Evolutionary conservation across 2,113 vertebrate genomes (phyloP).

Genomic region (Mandrillus leucophaeus): DNA sequence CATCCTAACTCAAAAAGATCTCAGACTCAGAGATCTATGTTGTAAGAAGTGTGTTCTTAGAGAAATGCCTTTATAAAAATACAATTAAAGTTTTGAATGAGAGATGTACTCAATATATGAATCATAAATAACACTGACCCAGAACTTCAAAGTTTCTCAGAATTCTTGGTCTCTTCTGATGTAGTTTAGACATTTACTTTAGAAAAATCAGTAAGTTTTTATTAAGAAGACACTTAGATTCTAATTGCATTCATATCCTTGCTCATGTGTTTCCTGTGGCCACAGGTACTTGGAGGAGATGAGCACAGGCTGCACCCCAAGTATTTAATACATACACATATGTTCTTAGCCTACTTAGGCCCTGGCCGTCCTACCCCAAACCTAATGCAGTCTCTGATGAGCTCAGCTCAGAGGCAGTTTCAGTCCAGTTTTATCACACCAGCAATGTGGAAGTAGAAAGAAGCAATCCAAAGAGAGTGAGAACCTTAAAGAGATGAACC

Average conservation of each 20-base stretch:
- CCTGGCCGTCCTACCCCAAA: no score
- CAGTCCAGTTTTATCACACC: not conserved
- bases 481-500: not conserved
- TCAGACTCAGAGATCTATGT: slow-evolving; percentile 25
- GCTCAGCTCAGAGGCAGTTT: not conserved
- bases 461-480: not conserved
- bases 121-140: not conserved
- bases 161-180: not conserved
- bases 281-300: not conserved
- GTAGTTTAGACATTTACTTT: not conserved
- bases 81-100: slow-evolving; percentile 31
- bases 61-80: slow-evolving; percentile 51
- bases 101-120: not conserved
- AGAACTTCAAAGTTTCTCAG: slow-evolving; percentile 34
- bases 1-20: not conserved
- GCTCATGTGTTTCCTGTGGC: not conserved
- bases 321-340: no score
- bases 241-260: not conserved
- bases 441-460: not conserved
- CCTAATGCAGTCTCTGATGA: not conserved
- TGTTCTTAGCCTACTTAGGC: not conserved
- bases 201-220: not conserved
- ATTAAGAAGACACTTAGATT: not conserved
- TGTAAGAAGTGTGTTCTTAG: slow-evolving; percentile 25
- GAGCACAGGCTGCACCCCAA: not conserved